phyloP scores from a whole-genome alignment of 2,888 invertebrate genomes.

The Itoplectis maculator region DNA sequence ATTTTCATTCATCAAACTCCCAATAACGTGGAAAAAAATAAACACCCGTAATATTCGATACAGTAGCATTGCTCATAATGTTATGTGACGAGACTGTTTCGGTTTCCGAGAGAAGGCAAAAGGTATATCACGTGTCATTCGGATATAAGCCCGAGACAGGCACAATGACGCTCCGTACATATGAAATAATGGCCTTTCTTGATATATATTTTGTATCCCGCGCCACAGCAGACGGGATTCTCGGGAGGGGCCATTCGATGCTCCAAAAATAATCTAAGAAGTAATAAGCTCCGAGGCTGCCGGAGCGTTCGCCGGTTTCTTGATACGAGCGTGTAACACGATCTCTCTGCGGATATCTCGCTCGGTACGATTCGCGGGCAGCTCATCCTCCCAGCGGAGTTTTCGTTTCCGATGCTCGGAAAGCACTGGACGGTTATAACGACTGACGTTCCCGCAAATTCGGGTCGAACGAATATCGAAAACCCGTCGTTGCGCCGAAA shows the following conservation, averaged over 20 bases:
- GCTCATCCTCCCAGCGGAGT: not conserved
- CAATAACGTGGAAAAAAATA: too few species aligned
- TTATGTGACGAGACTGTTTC: too few species aligned
- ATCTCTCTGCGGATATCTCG: conserved; percentile 36
- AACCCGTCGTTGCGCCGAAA: not conserved
- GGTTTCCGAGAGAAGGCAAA: too few species aligned
- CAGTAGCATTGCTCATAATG: too few species aligned
- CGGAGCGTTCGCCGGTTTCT: conserved; percentile 3
- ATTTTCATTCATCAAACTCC: too few species aligned
- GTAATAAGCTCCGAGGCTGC: conserved; percentile 11
- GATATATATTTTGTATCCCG: too few species aligned
- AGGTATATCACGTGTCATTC: not conserved
- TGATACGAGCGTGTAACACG: conserved; percentile 35
- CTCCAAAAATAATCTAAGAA: conserved; percentile 58
- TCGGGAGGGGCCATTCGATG: conserved; percentile 16
- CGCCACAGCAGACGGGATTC: conserved; percentile 26
- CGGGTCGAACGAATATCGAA: conserved; percentile 5
- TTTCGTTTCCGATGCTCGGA: too few species aligned
- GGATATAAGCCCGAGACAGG: conserved; percentile 67
- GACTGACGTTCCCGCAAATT: too few species aligned
- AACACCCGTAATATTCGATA: too few species aligned
- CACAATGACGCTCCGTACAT: conserved; percentile 70
- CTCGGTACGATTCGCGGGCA: not conserved
- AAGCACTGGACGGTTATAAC: too few species aligned
- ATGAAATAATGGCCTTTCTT: too few species aligned